Evolutionary conservation across 2,888 invertebrate species (phyloP).

Genomic region (Phyto melanocephala): DNA sequence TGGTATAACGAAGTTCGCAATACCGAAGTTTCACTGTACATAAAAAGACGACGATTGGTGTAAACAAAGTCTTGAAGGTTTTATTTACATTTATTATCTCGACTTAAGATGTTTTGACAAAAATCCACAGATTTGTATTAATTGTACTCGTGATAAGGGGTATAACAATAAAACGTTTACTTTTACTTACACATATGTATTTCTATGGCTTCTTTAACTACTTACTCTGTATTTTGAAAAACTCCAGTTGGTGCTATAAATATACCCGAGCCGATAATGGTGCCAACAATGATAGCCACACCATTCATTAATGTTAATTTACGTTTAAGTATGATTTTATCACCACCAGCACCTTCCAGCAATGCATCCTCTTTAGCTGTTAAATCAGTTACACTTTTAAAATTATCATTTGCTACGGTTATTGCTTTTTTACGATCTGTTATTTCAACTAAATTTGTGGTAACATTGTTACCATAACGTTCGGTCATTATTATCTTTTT

Average conservation of each 20-base stretch:
- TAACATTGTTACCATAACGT: slow-evolving; percentile 73
- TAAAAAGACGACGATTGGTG: too few species aligned
- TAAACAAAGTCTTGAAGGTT: too few species aligned
- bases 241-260: slow-evolving; percentile 94
- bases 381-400: slow-evolving; percentile 30
- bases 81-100: too few species aligned
- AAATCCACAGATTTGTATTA: too few species aligned
- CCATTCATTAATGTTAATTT: slow-evolving; percentile 92
- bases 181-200: not conserved
- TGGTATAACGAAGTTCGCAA: too few species aligned
- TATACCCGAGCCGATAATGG: slow-evolving; percentile 94
- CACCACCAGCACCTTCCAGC: slow-evolving; percentile 66
- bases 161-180: not conserved
- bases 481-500: slow-evolving; percentile 69
- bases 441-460: slow-evolving; percentile 70
- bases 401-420: not conserved
- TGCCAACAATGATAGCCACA: slow-evolving; percentile 92
- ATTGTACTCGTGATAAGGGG: too few species aligned
- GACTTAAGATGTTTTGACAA: too few species aligned
- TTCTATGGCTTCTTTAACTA: slow-evolving; percentile 61
- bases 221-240: slow-evolving; percentile 83
- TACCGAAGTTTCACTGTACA: too few species aligned
- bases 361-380: not conserved
- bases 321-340: slow-evolving; percentile 86
- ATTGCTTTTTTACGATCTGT: slow-evolving; percentile 28